A percentile compares a stretch with the other conserved stretches of the same genome.
These are phyloP conservation scores for Chironomus striatipennis DNA, from an alignment of 1,140 invertebrate genomes.

Conservation along the genomic window DNA sequence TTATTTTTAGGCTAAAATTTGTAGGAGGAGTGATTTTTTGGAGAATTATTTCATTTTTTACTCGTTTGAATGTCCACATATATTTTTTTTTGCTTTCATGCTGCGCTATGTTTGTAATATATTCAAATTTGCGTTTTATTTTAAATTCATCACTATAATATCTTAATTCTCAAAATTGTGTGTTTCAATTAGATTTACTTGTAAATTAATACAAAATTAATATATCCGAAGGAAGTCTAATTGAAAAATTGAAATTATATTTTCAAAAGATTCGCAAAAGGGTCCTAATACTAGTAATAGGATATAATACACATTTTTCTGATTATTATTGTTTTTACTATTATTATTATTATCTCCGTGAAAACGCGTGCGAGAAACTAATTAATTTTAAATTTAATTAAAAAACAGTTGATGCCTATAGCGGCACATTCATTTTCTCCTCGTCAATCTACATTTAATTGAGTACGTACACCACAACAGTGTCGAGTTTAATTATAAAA, in stretches of 20 bases:
- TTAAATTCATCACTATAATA: too few species aligned
- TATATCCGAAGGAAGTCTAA: too few species aligned
- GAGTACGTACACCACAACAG: conserved; percentile 12
- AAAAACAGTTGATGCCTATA: conserved; percentile 4
- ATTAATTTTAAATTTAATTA: conserved; percentile 24
- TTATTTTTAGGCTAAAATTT: too few species aligned
- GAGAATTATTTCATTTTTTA: background rate
- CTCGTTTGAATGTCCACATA: background rate
- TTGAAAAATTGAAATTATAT: too few species aligned
- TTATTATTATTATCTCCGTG: background rate
- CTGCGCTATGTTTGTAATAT: background rate
- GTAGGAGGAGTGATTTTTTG: background rate
- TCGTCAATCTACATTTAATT: conserved; percentile 16
- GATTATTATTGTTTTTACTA: too few species aligned
- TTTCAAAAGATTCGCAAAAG: too few species aligned
- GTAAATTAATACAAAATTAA: too few species aligned
- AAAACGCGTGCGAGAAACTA: conserved; percentile 6
- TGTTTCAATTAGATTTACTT: too few species aligned
- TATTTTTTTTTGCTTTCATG: background rate
- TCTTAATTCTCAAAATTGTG: too few species aligned
- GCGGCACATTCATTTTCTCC: background rate
- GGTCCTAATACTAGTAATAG: too few species aligned
- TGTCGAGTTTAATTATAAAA: background rate
- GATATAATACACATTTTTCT: too few species aligned
- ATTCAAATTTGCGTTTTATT: too few species aligned